A percentile compares a stretch with the other conserved stretches of the same genome.
Conservation (phyloP, 2,888 invertebrate genomes). For the Cephus spinipes region DNA sequence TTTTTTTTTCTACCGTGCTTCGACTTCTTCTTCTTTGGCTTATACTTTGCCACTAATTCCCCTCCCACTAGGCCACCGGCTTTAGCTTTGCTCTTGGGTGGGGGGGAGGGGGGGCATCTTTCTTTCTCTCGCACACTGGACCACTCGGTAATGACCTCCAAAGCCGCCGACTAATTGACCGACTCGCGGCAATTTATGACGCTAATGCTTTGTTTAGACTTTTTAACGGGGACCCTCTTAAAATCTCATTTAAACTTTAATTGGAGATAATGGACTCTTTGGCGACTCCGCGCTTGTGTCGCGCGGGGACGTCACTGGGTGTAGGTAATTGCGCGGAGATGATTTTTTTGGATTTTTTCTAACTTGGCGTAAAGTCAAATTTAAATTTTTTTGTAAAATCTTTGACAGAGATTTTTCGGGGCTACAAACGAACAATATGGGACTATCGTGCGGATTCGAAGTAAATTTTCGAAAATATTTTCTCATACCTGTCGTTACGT, state of each 20-base stretch:
- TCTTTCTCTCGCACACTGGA: background rate
- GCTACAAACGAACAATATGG: too few species aligned
- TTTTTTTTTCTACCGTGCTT: background rate
- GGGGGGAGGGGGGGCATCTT: too few species aligned
- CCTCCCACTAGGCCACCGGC: background rate
- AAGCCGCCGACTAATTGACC: conserved; percentile 24
- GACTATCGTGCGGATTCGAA: background rate
- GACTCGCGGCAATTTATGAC: conserved; percentile 23
- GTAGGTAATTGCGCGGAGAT: too few species aligned
- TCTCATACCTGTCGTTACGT: background rate
- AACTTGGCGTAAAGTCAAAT: too few species aligned
- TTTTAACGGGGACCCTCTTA: conserved; percentile 22
- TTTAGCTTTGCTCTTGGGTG: background rate
- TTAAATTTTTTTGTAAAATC: background rate
- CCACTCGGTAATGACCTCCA: background rate
- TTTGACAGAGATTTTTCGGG: background rate
- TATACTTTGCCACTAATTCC: background rate
- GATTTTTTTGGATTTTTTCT: too few species aligned
- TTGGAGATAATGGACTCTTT: background rate
- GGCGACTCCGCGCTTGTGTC: background rate
- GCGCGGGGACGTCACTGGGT: fast-evolving
- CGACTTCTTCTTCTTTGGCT: background rate
- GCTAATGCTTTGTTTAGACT: conserved; percentile 26
- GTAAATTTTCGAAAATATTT: background rate
- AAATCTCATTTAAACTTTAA: conserved; percentile 21